Percentiles rank a stretch among this genome's conserved stretches.
These are phyloP conservation scores for Leptinotarsa texana DNA, from an alignment of 1,140 invertebrate species.

Conservation along the genomic window DNA sequence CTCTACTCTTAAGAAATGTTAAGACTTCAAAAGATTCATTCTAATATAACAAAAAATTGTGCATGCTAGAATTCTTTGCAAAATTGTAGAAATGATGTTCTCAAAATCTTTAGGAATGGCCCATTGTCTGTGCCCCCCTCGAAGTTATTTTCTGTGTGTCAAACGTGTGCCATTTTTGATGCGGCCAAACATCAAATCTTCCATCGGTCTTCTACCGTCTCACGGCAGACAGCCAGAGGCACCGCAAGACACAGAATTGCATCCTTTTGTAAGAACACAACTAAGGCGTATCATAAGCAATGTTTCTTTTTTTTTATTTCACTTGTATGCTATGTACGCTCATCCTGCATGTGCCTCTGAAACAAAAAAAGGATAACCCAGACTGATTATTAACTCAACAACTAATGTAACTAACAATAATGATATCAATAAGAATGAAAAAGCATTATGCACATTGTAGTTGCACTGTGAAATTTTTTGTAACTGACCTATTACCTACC, in stretches of 20 bases:
- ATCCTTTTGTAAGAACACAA: slow-evolving; percentile 54
- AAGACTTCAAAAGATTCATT: too few relatives aligned
- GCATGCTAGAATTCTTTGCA: too few relatives aligned
- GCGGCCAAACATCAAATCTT: slow-evolving; percentile 32
- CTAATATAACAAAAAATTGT: too few relatives aligned
- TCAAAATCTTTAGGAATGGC: background rate
- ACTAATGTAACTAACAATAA: background rate
- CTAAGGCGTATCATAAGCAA: slow-evolving; percentile 53
- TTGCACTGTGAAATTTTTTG: background rate
- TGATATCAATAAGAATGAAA: background rate
- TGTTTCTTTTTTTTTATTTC: slow-evolving; percentile 27
- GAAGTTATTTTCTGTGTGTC: slow-evolving; percentile 16
- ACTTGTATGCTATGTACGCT: slow-evolving; percentile 52
- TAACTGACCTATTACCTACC: background rate
- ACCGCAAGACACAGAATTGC: slow-evolving; percentile 56
- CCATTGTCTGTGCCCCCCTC: slow-evolving; percentile 2
- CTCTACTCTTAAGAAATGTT: too few relatives aligned
- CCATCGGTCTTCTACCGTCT: slow-evolving; percentile 53
- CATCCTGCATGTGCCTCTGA: slow-evolving; percentile 79
- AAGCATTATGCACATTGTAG: too few relatives aligned
- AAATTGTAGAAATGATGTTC: too few relatives aligned
- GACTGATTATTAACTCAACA: slow-evolving; percentile 60
- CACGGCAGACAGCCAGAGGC: slow-evolving; percentile 54
- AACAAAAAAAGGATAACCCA: slow-evolving; percentile 66
- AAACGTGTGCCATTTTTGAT: slow-evolving; percentile 50